These are phyloP conservation scores for Lethocerus indicus DNA, from an alignment of 1,140 invertebrate genomes.

Conservation along the genomic window DNA sequence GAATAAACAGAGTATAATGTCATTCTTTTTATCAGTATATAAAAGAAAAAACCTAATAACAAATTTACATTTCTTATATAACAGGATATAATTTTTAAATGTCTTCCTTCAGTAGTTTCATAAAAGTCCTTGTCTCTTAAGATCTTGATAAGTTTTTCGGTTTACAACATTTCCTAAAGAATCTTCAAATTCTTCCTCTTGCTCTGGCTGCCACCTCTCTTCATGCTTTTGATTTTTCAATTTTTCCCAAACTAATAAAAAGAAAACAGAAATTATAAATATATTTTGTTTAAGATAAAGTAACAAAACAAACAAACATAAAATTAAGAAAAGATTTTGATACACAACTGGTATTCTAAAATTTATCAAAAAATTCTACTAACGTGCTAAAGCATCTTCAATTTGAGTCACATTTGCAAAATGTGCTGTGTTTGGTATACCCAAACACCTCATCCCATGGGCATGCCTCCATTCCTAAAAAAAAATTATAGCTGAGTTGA, in stretches of 20 bases:
- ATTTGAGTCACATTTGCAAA: constrained; percentile 99
- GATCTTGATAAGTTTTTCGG: constrained; percentile 94
- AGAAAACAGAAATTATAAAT: constrained; percentile 14
- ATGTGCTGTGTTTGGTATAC: constrained; percentile 98
- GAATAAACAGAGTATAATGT: too few species aligned
- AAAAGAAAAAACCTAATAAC: too few species aligned
- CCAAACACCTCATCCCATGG: constrained; percentile 96
- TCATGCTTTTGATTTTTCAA: constrained; percentile 86
- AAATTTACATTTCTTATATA: too few species aligned
- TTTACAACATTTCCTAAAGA: constrained; percentile 97
- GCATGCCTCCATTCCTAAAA: constrained; percentile 92
- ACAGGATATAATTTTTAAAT: too few species aligned
- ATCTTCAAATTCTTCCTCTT: constrained; percentile 98
- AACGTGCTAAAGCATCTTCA: constrained; percentile 87
- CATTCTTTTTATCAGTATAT: too few species aligned
- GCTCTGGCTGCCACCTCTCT: constrained; percentile 91
- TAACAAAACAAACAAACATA: neutral
- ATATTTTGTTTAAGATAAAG: neutral
- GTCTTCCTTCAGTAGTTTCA: too few species aligned
- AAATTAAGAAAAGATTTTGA: neutral
- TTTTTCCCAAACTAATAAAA: constrained; percentile 81
- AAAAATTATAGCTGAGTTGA: constrained; percentile 7
- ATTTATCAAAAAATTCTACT: constrained; percentile 25
- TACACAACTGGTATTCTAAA: too few species aligned
- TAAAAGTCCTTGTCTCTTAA: constrained; percentile 92